Base-by-base conservation (phyloP, 2,113 vertebrate genomes). In the Xiphias gladius region DNA sequence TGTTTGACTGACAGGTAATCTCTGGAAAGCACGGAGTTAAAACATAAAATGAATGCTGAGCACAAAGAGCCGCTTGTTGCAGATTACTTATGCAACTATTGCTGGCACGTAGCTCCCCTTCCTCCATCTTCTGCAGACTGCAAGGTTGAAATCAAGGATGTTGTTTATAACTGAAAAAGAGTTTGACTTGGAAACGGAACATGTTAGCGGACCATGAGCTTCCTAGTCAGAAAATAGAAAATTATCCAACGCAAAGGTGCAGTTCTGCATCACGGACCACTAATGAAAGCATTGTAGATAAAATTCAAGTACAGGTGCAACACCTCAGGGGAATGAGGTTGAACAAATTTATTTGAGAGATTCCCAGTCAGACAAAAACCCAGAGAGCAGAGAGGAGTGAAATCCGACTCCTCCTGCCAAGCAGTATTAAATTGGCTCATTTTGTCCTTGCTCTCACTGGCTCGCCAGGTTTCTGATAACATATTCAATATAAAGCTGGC, bases 371-470 rank as follows among this genome's bases (percentile, higher is more conserved):
- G 74, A 89, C 79, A 86, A 88, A 84, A 89, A 80, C 55, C 69
- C 82, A 81, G 71, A 48, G 67, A 76, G 61, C 86, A 58, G 83
- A 63, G 48, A 57, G 46, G 76, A 82, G 84, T 75, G 84, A 88
- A 90, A 91, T 76, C 73, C 79, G 77, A 85, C 89, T 90, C 87
- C 80, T 86, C 43, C 85, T 90, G 84, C 88, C 87, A 93, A 91
- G 84, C 75, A 57, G 61, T 77, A 84, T 93, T 88, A 92, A 93
- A 93, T 88, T 89, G 86, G 89, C 86, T 87, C 83, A 82, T 93
- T 90, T 84, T 54, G 83, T 89, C 84, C 76, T 80, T 46, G 67
- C 67, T 82, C 63, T 52, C 24, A 50, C 67, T 82, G 5, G 46
- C 73, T 72, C 75, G 92, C 89, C 91, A 86, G 85, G 76, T 79